Conservation (phyloP, 2,113 vertebrate species). For the Mungos mungo region DNA sequence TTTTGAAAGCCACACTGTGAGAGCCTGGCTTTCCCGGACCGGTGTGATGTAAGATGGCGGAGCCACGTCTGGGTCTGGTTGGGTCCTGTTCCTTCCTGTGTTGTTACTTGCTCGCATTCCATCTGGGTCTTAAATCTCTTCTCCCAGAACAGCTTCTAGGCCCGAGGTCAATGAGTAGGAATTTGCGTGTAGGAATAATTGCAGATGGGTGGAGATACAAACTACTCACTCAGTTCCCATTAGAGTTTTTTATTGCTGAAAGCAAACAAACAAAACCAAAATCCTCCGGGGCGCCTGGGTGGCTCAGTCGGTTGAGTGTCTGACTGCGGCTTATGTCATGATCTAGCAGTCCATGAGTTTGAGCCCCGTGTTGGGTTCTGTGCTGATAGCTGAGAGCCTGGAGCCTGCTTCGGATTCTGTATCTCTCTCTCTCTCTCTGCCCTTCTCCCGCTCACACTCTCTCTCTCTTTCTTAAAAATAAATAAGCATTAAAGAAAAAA, state of each 20-base stretch:
- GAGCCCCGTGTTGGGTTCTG: too few relatives aligned
- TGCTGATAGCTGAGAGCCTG: too few relatives aligned
- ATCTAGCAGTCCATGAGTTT: too few relatives aligned
- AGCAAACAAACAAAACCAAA: not conserved
- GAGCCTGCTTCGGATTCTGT: too few relatives aligned
- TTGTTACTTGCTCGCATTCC: not conserved
- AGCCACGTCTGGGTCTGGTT: not conserved
- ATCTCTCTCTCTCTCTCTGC: too few relatives aligned
- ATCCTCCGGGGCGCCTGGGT: not conserved
- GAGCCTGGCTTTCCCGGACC: not conserved
- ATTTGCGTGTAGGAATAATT: not conserved
- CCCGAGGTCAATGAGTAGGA: not conserved
- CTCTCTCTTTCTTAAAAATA: too few relatives aligned
- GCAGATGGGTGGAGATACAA: not conserved
- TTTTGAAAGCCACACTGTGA: not conserved
- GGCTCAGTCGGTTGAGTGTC: too few relatives aligned
- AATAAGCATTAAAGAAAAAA: too few relatives aligned
- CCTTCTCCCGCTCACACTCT: too few relatives aligned
- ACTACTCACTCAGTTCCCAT: not conserved
- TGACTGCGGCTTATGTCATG: too few relatives aligned
- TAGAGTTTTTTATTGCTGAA: not conserved
- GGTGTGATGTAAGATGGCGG: not conserved
- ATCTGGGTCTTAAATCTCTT: not conserved
- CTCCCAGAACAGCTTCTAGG: not conserved
- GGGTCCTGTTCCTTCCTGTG: not conserved